Percentiles rank a stretch among this genome's conserved stretches.
These are phyloP conservation scores for Pipistrellus kuhlii DNA, from an alignment of 2,797 vertebrate genomes.

Conservation along the genomic window DNA sequence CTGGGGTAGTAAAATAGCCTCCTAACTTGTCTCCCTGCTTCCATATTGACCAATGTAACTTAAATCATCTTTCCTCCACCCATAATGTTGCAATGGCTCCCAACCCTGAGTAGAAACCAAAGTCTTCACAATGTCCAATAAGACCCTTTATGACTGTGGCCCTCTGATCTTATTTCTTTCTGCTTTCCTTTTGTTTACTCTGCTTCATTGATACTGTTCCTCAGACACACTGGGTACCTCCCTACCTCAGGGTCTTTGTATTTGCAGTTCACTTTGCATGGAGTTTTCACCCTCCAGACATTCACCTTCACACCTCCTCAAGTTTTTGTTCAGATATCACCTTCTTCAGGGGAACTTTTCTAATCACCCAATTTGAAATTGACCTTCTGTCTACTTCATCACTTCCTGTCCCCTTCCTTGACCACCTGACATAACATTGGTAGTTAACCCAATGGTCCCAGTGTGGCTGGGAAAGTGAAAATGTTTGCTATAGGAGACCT, in stretches of 20 bases:
- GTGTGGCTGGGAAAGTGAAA: background rate
- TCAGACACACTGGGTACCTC: background rate
- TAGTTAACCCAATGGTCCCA: background rate
- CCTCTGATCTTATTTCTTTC: background rate
- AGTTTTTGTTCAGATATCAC: background rate
- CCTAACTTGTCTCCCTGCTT: background rate
- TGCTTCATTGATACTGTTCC: background rate
- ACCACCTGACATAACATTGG: slow-evolving; percentile 34
- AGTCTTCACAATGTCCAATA: background rate
- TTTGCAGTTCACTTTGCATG: background rate
- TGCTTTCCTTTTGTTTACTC: background rate
- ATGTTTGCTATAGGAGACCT: background rate
- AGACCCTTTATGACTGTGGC: background rate
- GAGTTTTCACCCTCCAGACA: background rate
- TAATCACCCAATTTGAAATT: background rate
- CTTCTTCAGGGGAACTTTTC: background rate
- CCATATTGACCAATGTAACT: background rate
- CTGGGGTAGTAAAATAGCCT: background rate
- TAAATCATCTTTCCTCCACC: too few species aligned
- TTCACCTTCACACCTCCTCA: background rate
- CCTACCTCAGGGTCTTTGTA: slow-evolving; percentile 41
- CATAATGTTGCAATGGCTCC: background rate
- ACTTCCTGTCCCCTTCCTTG: background rate
- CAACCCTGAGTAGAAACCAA: background rate
- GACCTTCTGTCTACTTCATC: background rate